Evolutionary conservation across 2,113 vertebrate species (phyloP), one percentile per base, ranked within the genome.

Genomic region (Triplophysa dalaica): DNA sequence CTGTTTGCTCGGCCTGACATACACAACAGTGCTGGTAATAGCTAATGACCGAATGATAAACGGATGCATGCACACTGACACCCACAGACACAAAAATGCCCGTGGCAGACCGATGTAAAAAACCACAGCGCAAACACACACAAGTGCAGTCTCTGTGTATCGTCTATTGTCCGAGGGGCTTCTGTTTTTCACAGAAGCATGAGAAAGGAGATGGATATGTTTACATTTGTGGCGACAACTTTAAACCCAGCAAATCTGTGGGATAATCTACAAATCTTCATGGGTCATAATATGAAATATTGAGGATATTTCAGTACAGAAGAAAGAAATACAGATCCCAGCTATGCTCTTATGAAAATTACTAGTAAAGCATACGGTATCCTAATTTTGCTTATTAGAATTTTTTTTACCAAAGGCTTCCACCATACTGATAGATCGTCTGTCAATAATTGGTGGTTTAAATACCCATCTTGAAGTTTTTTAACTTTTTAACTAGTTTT

Each of bases 1-100:
- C 7, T 89, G 86, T 91, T 90, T 89, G 83, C 84, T 89, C 80
- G 83, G 8, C 21, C 82, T 86, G 89, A 92, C 83, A 68, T 12
- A 45, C 81, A 75, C 45, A 82, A 82, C 77, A 86, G 82, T 43
- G 1, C 41, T n/a, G 16, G 43, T 72, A 76, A 79, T 52, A n/a
- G 22, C 64, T 75, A n/a, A 75, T 68, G 65, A 61, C 17, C 43
- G 13, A 26, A 24, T 38, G 70, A 54, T 66, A 73, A 80, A 79
- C n/a, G 70, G 62, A 29, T 29, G 70, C 56, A 9, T 21, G 16
- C 33, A 75, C 16, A 16, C 64, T 21, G 19, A 11, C 16, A 41
- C 70, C 54, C 22, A 70, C 78, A 80, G 48, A 83, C 78, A 77
- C 21, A 43, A 48, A 65, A 73, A 73, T 68, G 61, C 80, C 33